These are phyloP conservation scores for Tichodroma muraria DNA, from an alignment of 2,113 vertebrate species.

Conservation along the genomic window DNA sequence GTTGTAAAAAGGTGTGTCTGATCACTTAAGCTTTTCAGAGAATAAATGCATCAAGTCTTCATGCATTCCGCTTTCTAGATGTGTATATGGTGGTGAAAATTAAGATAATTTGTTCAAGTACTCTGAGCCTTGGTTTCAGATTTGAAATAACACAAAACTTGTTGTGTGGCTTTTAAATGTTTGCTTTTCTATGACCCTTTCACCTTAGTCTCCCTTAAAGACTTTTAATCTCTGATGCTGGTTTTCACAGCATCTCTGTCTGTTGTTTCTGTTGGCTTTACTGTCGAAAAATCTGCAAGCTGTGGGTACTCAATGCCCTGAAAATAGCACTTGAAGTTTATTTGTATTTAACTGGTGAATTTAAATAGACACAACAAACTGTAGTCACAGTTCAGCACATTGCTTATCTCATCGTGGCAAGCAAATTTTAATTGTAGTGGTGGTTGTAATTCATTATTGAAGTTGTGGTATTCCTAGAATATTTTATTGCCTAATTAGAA, in stretches of 20 bases:
- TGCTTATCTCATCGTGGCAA: not conserved
- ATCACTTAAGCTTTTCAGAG: not conserved
- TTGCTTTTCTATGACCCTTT: not conserved
- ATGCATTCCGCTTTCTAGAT: not conserved
- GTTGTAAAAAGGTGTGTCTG: not conserved
- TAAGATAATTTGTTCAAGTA: not conserved
- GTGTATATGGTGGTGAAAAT: not conserved
- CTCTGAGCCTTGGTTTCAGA: not conserved
- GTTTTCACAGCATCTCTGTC: not conserved
- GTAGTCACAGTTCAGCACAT: not conserved
- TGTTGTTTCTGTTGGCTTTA: not conserved
- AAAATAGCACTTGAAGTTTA: not conserved
- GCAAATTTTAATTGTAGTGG: not conserved
- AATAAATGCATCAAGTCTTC: not conserved
- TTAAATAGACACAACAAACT: not conserved
- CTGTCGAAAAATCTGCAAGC: not conserved
- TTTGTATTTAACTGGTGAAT: not conserved
- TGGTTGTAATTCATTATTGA: not conserved
- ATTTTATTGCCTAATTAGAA: not conserved
- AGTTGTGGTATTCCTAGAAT: not conserved
- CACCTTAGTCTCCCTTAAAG: not conserved
- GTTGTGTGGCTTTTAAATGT: not conserved
- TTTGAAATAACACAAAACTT: not conserved
- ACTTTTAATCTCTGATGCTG: not conserved
- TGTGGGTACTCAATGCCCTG: not conserved